Base-by-base conservation (phyloP, 2,888 invertebrate species). In the Willowsia nigromaculata region DNA sequence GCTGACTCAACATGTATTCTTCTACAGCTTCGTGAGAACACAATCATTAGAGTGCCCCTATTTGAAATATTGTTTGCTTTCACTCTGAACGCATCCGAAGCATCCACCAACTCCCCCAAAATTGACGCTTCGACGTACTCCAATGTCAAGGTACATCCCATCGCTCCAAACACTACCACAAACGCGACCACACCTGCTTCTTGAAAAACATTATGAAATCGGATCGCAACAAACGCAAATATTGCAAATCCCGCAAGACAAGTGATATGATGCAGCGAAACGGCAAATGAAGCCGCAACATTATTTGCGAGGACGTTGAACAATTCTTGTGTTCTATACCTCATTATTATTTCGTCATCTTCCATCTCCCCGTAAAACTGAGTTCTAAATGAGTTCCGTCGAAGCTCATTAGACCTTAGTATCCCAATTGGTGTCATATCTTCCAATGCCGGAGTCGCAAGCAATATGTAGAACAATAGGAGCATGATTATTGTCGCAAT, bases 221-320 rank as follows among this genome's bases (percentile, higher is more conserved):
- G 50, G 1, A 47, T 4, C 3, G 50, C 3, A 25, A 27, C 47
- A 13, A n/a, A 47, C n/a, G n/a, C n/a, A 30, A 30, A n/a, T 11
- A 25, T 27, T 11, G 47, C 27, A 1, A 78, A 37, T 1, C 18
- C 7, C 9, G 15, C 80, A 9, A 80, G n/a, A n/a, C n/a, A n/a
- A n/a, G n/a, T n/a, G n/a, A n/a, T 37, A 33, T 80, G 80, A 56
- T 80, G 80, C n/a, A 53, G 37, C 37, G 80, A 25, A 18, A 80
- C 33, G 15, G 30, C 9, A 18, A 27, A 18, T 4, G 27, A 30
- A 1, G 7, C 40, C 2, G 56, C 33, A 1, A 80, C 11, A 0
- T 33, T 27, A 1, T 33, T 80, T 56, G 33, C 3, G 15, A 80
- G 9, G 27, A 30, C 3, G 4, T 80, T 80, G 80, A 80, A 56